Conservation (phyloP, 2,888 invertebrate species). For the Phoronis australis region DNA sequence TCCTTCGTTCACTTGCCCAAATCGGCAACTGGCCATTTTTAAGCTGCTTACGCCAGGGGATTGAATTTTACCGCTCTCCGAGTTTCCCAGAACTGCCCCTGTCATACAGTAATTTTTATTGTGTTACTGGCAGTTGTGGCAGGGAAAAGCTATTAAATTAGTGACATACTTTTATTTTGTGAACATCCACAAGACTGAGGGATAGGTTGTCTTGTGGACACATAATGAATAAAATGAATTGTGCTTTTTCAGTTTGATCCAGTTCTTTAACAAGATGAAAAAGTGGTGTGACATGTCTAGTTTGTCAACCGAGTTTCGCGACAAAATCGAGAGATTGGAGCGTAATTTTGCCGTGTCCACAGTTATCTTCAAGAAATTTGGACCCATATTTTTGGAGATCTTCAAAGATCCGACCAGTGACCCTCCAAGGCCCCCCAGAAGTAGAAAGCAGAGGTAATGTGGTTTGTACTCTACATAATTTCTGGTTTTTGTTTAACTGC, state of each 20-base stretch:
- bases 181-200: background rate
- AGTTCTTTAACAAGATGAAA: conserved; percentile 91
- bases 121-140: no score
- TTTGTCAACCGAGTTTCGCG: conserved; percentile 74
- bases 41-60: no score
- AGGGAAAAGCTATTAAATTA: no score
- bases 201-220: no score
- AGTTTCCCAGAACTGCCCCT: no score
- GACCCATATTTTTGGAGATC: conserved; percentile 79
- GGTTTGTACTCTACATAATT: background rate
- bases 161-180: background rate
- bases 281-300: conserved; percentile 94
- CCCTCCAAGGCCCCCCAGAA: conserved; percentile 59
- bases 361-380: conserved; percentile 87
- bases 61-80: no score
- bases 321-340: conserved; percentile 77
- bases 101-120: no score
- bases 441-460: conserved; percentile 61
- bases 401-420: conserved; percentile 68
- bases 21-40: no score
- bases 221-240: no score
- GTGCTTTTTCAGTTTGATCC: conserved; percentile 68
- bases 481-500: no score
- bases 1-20: no score
- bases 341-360: conserved; percentile 89